Evolutionary conservation across 2,888 invertebrate genomes (phyloP).

Genomic region (Nomada lathburiana): DNA sequence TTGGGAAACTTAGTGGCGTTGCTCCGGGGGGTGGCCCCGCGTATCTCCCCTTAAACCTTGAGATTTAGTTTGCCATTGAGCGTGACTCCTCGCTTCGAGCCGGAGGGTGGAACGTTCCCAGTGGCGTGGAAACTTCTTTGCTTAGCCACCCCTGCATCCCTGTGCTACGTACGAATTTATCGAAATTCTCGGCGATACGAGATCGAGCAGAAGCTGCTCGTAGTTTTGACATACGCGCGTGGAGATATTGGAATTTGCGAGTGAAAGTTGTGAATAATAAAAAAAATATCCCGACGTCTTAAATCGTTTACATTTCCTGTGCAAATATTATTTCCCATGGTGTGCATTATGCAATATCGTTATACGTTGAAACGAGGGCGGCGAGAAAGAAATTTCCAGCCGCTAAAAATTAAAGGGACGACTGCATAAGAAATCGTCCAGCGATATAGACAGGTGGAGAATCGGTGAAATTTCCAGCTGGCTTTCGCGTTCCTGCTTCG

Average conservation of each 20-base stretch:
- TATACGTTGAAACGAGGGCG: too few species aligned
- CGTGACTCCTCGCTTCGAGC: conserved; percentile 62
- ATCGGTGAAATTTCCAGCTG: not conserved
- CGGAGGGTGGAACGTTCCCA: conserved; percentile 35
- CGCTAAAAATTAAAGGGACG: too few species aligned
- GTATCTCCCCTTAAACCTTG: conserved; percentile 68
- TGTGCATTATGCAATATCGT: too few species aligned
- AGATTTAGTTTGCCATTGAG: conserved; percentile 73
- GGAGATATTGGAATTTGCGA: too few species aligned
- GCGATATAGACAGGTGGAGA: not conserved
- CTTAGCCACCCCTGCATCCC: not conserved
- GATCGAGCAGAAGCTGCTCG: not conserved
- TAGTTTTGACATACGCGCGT: too few species aligned
- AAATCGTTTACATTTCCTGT: too few species aligned
- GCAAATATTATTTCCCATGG: too few species aligned
- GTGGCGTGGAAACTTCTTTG: conserved; percentile 48
- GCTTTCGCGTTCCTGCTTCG: not conserved
- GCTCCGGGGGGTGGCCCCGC: conserved; percentile 42
- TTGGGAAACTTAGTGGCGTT: conserved; percentile 54
- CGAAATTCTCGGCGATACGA: not conserved
- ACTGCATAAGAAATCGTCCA: too few species aligned
- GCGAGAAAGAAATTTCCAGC: too few species aligned
- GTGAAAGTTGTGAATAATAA: too few species aligned
- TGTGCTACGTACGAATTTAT: not conserved
- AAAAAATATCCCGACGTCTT: too few species aligned